These are phyloP conservation scores for Pteronotus mesoamericanus DNA, from an alignment of 2,797 vertebrate species.

Conservation along the genomic window DNA sequence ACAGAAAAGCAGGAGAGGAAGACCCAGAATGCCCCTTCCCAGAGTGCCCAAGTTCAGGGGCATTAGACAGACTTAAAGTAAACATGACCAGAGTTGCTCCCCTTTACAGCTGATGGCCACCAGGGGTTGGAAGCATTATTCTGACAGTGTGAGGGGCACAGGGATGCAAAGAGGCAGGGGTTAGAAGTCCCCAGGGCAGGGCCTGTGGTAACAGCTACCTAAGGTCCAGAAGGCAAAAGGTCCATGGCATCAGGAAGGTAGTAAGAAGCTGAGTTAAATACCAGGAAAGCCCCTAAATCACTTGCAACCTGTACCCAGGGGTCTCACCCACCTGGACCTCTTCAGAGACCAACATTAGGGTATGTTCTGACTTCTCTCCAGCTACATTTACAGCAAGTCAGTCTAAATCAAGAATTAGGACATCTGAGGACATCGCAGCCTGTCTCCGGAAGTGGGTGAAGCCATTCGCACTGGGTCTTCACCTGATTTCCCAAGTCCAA, in stretches of 20 bases:
- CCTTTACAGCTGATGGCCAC: background rate
- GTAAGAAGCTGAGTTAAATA: background rate
- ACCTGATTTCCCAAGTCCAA: background rate
- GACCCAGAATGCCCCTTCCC: background rate
- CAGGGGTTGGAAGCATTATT: background rate
- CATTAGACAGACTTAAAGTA: background rate
- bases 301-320: background rate
- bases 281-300: background rate
- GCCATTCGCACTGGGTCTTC: background rate
- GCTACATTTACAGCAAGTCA: background rate
- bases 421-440: accelerated
- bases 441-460: background rate
- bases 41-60: background rate
- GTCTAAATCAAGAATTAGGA: too few relatives aligned
- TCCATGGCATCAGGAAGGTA: background rate
- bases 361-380: background rate
- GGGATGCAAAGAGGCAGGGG: background rate
- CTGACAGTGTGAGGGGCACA: background rate
- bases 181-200: background rate
- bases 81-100: background rate
- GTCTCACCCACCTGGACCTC: background rate
- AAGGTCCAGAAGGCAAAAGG: background rate
- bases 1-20: background rate
- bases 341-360: background rate
- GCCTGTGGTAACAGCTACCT: background rate